These are phyloP conservation scores for Lysandra bellargus DNA, from an alignment of 2,888 invertebrate species.

Conservation along the genomic window DNA sequence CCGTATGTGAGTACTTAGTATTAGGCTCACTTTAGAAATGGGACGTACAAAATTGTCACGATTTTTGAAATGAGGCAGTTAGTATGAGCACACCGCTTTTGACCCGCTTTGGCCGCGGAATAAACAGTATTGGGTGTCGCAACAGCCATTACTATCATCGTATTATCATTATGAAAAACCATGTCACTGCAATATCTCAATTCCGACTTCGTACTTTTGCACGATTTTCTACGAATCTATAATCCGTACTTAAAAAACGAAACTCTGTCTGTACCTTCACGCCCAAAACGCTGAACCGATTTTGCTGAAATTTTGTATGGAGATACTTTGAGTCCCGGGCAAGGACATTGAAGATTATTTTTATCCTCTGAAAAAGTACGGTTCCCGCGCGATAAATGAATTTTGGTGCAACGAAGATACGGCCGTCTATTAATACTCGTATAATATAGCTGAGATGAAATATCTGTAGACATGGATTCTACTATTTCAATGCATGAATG, in stretches of 20 bases:
- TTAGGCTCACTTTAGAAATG: background rate
- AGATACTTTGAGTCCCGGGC: too few species aligned
- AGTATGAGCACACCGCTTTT: slow-evolving; percentile 22
- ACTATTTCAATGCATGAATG: too few species aligned
- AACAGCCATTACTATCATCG: slow-evolving; percentile 22
- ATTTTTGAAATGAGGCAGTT: slow-evolving; percentile 8
- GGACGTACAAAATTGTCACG: background rate
- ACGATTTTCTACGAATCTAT: slow-evolving; percentile 13
- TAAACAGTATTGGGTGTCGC: slow-evolving; percentile 5
- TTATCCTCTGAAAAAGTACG: too few species aligned
- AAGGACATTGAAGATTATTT: too few species aligned
- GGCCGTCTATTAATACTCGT: too few species aligned
- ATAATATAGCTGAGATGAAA: too few species aligned
- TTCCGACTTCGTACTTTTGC: slow-evolving; percentile 31
- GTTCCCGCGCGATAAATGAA: too few species aligned
- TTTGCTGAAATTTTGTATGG: background rate
- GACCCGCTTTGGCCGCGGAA: slow-evolving; percentile 19
- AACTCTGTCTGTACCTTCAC: too few species aligned
- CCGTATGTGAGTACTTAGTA: too few species aligned
- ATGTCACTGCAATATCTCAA: slow-evolving; percentile 32
- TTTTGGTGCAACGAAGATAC: too few species aligned
- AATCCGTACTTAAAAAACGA: background rate
- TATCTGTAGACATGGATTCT: too few species aligned
- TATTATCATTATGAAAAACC: slow-evolving; percentile 26
- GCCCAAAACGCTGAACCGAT: too few species aligned